These are phyloP conservation scores for Drosophila truncata DNA, from an alignment of 1,140 invertebrate species.

Conservation along the genomic window DNA sequence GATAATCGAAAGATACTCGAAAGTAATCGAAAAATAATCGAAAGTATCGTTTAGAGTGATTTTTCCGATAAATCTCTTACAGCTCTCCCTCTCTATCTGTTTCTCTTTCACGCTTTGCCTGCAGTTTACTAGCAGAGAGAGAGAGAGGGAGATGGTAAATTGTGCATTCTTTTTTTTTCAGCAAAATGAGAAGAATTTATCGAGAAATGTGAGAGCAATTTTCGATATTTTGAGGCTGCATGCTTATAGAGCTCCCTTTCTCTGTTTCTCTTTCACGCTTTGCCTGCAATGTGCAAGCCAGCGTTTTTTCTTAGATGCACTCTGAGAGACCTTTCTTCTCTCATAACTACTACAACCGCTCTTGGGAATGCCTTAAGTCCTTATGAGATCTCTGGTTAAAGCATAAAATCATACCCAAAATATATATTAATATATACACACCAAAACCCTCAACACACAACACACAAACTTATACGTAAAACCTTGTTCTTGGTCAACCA, in stretches of 20 bases:
- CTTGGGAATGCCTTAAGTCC: no score
- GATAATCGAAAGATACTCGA: no score
- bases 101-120: not conserved
- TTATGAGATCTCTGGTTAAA: not conserved
- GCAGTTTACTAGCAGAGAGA: not conserved
- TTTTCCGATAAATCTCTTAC: no score
- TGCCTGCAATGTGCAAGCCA: not conserved
- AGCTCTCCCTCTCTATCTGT: no score
- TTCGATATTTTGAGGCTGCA: not conserved
- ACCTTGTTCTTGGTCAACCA: constrained; percentile 31
- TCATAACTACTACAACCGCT: not conserved
- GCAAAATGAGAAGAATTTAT: no score
- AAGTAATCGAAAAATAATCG: no score
- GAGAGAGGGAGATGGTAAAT: no score
- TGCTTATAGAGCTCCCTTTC: not conserved
- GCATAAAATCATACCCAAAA: constrained; percentile 12
- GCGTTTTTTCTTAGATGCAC: not conserved
- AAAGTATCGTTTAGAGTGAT: no score
- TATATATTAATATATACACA: constrained; percentile 8
- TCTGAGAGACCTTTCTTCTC: not conserved
- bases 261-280: not conserved
- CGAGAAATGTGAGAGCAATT: not conserved
- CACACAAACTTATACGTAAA: constrained; percentile 22
- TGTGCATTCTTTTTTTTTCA: no score
- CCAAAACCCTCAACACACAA: no score